Percentiles rank a stretch among this genome's conserved stretches.
These are phyloP conservation scores for Tonatia bakeri DNA, from an alignment of 2,113 vertebrate species.

Conservation along the genomic window DNA sequence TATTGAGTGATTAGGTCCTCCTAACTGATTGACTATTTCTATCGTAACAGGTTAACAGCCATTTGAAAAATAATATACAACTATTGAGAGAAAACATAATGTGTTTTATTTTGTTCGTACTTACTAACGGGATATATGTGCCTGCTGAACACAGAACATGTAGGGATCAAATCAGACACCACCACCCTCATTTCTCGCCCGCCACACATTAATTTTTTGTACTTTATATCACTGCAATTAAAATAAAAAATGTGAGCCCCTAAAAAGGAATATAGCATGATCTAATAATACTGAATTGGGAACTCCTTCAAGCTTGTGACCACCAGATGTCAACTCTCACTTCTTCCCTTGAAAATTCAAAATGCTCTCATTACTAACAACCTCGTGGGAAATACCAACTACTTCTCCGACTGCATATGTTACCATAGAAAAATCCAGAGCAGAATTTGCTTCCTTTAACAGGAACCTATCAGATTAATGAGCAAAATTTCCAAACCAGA, in stretches of 20 bases:
- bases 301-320: not conserved
- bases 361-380: not conserved
- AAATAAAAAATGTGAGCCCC: not conserved
- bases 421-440: not conserved
- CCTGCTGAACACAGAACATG: not conserved
- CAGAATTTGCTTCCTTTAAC: slow-evolving; percentile 4
- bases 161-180: not conserved
- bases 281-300: not conserved
- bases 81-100: not conserved
- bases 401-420: not conserved
- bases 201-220: not conserved
- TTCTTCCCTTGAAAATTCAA: not conserved
- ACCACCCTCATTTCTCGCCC: not conserved
- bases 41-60: not conserved
- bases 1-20: not conserved
- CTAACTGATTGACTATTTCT: not conserved
- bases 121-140: not conserved
- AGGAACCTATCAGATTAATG: not conserved
- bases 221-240: not conserved
- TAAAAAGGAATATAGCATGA: not conserved
- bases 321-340: not conserved
- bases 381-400: not conserved
- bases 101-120: not conserved
- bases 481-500: not conserved
- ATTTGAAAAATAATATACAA: not conserved